Percentiles rank a stretch among this genome's conserved stretches.
Conservation (phyloP, 2,888 invertebrate species). For the Sesia bembeciformis region DNA sequence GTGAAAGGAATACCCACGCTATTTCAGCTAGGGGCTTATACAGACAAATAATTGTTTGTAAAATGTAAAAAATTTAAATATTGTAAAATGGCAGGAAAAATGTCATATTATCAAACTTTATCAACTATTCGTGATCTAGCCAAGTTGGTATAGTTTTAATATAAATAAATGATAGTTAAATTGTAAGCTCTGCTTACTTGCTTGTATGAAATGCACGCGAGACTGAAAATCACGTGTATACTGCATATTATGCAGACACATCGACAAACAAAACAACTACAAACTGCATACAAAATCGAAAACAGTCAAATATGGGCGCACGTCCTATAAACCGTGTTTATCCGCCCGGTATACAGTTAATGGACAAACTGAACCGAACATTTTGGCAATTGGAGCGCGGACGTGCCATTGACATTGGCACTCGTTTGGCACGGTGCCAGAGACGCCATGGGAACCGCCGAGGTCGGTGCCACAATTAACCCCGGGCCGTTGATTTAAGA, state of each 20-base stretch:
- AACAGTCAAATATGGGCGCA: background rate
- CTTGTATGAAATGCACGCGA: too few species aligned
- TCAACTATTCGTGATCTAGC: too few species aligned
- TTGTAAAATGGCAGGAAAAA: too few species aligned
- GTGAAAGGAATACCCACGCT: too few species aligned
- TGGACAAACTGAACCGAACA: background rate
- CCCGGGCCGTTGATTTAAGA: background rate
- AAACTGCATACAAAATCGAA: background rate
- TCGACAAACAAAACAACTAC: background rate
- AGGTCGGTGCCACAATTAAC: slow-evolving; percentile 25
- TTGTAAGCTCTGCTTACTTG: too few species aligned
- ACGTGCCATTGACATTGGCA: slow-evolving; percentile 57
- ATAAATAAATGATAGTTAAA: too few species aligned
- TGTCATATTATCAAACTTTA: too few species aligned
- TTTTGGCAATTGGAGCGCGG: slow-evolving; percentile 35
- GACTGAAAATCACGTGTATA: too few species aligned
- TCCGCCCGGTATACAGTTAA: background rate
- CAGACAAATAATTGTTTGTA: too few species aligned
- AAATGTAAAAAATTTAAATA: too few species aligned
- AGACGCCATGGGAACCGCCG: slow-evolving; percentile 25
- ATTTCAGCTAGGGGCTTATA: too few species aligned
- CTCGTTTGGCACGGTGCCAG: slow-evolving; percentile 30
- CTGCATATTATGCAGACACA: background rate
- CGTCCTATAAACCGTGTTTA: background rate
- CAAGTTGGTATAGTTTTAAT: too few species aligned